A percentile compares a stretch with the other conserved stretches of the same genome.
Evolutionary conservation across 2,888 invertebrate genomes (phyloP).

Genomic region (Serrognathus titanus): DNA sequence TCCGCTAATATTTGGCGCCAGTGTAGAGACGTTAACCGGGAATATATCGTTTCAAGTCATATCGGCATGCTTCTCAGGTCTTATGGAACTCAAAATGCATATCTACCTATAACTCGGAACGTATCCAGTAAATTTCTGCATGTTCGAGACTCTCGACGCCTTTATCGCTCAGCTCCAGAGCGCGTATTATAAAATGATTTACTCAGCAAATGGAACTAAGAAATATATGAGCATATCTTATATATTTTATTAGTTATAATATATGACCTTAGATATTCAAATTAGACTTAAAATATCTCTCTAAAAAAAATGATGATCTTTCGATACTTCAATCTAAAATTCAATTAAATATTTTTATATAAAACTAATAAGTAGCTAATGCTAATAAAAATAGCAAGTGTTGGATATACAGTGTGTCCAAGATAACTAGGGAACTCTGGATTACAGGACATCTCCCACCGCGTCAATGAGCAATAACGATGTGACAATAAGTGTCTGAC

Average conservation of each 20-base stretch:
- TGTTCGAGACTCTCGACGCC: slow-evolving; percentile 36
- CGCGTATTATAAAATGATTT: slow-evolving; percentile 45
- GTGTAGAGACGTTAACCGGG: slow-evolving; percentile 25
- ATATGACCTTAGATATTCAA: slow-evolving; percentile 28
- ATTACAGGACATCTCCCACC: no score
- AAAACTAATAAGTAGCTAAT: no score
- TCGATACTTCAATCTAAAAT: no score
- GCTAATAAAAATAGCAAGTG: no score
- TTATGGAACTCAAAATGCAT: slow-evolving; percentile 43
- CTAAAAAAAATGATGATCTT: not conserved
- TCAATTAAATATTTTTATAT: no score
- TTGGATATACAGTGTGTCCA: no score
- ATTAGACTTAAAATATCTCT: slow-evolving; percentile 21
- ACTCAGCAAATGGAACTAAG: slow-evolving; percentile 41
- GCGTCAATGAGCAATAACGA: no score
- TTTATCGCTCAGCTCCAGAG: slow-evolving; percentile 44
- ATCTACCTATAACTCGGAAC: slow-evolving; percentile 39
- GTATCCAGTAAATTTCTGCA: slow-evolving; percentile 39
- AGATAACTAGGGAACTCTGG: no score
- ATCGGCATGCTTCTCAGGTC: slow-evolving; percentile 38
- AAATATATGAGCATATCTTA: slow-evolving; percentile 43
- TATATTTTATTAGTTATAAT: slow-evolving; percentile 40
- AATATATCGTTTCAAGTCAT: slow-evolving; percentile 38
- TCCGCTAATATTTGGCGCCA: no score
- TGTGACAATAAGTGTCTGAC: no score